A percentile compares a stretch with the other conserved stretches of the same genome.
These are phyloP conservation scores for Pitangus sulphuratus DNA, from an alignment of 2,797 vertebrate species.

Conservation along the genomic window DNA sequence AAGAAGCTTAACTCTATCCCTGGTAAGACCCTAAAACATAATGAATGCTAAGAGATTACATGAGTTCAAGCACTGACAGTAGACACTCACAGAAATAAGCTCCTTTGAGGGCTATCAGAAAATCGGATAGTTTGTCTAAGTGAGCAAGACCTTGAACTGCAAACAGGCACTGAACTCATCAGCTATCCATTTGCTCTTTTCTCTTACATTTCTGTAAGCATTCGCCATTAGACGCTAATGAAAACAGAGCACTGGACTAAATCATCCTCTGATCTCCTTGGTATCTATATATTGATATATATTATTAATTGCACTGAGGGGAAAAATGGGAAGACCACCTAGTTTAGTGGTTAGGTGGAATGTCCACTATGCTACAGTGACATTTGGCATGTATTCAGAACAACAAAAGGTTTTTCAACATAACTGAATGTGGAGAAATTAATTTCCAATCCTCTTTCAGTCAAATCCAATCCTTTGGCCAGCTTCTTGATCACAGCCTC, in stretches of 20 bases:
- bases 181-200: not conserved
- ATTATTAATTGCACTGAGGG: not conserved
- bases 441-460: not conserved
- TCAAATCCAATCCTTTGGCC: not conserved
- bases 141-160: not conserved
- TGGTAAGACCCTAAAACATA: not conserved
- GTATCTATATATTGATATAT: not conserved
- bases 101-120: not conserved
- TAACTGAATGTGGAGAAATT: not conserved
- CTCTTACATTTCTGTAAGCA: not conserved
- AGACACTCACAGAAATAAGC: not conserved
- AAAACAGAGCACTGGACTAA: not conserved
- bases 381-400: not conserved
- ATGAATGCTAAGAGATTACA: not conserved
- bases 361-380: not conserved
- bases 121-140: not conserved
- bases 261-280: not conserved
- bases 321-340: fast-evolving
- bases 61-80: not conserved
- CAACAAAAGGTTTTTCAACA: not conserved
- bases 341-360: not conserved
- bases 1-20: not conserved
- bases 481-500: not conserved
- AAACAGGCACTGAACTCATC: not conserved
- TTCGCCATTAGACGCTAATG: not conserved